Percentiles rank a stretch among this genome's conserved stretches.
These are phyloP conservation scores for Deilephila porcellus DNA, from an alignment of 2,888 invertebrate genomes.

Conservation along the genomic window DNA sequence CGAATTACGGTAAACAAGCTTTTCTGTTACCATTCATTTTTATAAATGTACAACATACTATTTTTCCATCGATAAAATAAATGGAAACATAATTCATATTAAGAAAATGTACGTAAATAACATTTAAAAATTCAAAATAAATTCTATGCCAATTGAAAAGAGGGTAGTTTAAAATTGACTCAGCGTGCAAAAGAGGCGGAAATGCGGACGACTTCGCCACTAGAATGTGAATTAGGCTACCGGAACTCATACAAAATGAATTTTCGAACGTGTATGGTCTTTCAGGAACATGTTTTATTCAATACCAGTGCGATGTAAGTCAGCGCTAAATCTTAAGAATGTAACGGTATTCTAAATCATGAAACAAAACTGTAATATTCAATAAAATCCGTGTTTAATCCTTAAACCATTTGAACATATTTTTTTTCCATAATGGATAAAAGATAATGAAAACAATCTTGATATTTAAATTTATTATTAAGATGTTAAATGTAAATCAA, in stretches of 20 bases:
- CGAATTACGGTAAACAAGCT: too few species aligned
- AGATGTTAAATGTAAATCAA: too few species aligned
- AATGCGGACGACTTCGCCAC: slow-evolving; percentile 12
- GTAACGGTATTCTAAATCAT: neutral
- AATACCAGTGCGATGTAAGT: neutral
- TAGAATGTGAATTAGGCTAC: slow-evolving; percentile 11
- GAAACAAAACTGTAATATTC: too few species aligned
- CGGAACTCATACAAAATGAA: slow-evolving; percentile 23
- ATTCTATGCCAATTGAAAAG: neutral
- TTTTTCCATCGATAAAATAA: too few species aligned
- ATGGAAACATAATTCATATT: neutral
- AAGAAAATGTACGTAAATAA: neutral
- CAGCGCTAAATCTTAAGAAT: neutral
- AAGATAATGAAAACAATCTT: too few species aligned
- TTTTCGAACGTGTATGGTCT: neutral
- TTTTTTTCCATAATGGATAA: too few species aligned
- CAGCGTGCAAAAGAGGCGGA: neutral
- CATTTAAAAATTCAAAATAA: neutral
- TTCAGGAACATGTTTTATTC: slow-evolving; percentile 9
- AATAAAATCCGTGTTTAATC: too few species aligned
- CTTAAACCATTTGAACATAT: too few species aligned
- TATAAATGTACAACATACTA: too few species aligned
- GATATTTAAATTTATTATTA: too few species aligned
- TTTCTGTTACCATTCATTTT: too few species aligned
- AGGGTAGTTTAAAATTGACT: slow-evolving; percentile 19